phyloP scores from a whole-genome alignment of 2,113 vertebrate genomes.

The Sphyrna mokarran region DNA sequence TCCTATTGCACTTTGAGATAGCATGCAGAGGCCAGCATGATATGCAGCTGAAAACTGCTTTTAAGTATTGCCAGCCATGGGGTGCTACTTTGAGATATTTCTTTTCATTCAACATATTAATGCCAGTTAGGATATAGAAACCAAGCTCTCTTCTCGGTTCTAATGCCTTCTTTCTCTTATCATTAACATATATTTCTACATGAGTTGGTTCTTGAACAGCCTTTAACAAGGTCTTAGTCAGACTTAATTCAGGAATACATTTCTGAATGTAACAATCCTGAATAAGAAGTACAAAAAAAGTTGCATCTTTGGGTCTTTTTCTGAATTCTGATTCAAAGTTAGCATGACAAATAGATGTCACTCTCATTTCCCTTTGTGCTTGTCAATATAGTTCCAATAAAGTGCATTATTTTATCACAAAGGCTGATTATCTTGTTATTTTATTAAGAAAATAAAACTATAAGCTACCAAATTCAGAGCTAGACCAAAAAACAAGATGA shows the following conservation, averaged over 20 bases:
- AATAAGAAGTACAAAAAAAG: not conserved
- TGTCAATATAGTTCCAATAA: not conserved
- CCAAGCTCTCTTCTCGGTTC: not conserved
- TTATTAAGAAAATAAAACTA: not conserved
- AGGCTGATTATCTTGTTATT: not conserved
- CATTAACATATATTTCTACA: not conserved
- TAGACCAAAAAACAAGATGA: not conserved
- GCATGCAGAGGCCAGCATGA: not conserved
- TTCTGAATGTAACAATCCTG: not conserved
- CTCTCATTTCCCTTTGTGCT: not conserved
- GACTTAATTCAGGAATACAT: not conserved
- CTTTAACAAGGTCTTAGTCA: not conserved
- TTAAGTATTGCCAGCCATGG: not conserved
- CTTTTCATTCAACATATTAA: not conserved
- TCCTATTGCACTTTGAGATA: not conserved
- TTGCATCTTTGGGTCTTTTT: not conserved
- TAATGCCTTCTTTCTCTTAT: not conserved
- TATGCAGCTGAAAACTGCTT: not conserved
- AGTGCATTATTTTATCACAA: not conserved
- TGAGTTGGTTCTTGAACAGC: not conserved
- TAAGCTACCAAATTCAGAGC: not conserved
- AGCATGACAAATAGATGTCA: not conserved
- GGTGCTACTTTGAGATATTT: not conserved
- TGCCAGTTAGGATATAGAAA: not conserved
- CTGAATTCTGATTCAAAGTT: not conserved